These are phyloP conservation scores for Ammodytes dubius DNA, from an alignment of 2,113 vertebrate genomes.

Conservation along the genomic window DNA sequence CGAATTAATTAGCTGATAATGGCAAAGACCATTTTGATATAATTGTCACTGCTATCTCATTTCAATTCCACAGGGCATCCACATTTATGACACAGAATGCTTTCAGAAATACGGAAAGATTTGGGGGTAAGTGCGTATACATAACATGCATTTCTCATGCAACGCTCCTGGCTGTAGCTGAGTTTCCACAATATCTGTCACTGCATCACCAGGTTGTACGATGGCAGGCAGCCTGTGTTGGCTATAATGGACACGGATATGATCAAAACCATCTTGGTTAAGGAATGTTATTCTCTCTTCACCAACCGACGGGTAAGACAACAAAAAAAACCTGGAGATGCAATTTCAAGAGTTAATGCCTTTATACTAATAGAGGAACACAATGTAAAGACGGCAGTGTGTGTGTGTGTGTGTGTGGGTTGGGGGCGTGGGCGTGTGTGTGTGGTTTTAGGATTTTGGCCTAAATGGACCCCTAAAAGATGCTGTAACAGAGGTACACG, in stretches of 20 bases:
- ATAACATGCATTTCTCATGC: background rate
- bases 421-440: background rate
- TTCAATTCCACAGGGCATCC: conserved; percentile 68
- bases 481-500: conserved; percentile 70
- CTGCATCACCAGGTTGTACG: conserved; percentile 67
- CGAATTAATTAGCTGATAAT: background rate
- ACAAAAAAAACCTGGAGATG: too few species aligned
- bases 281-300: conserved; percentile 82
- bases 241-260: conserved; percentile 77
- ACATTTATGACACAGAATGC: conserved; percentile 78
- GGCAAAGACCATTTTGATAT: background rate
- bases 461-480: conserved; percentile 70
- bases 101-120: conserved; percentile 83
- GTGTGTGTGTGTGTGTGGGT: background rate
- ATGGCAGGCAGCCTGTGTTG: conserved; percentile 80
- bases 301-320: conserved; percentile 77
- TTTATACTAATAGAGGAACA: background rate
- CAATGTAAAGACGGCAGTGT: background rate
- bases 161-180: background rate
- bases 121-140: conserved; percentile 81
- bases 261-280: conserved; percentile 82
- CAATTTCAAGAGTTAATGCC: background rate
- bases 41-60: conserved; percentile 12
- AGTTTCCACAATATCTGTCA: background rate
- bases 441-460: conserved; percentile 60